Evolutionary conservation across 53 echinoderm and acorn worm genomes (phyloP), one percentile per base, ranked within the genome.

Genomic region (Paelopatides confundens): DNA sequence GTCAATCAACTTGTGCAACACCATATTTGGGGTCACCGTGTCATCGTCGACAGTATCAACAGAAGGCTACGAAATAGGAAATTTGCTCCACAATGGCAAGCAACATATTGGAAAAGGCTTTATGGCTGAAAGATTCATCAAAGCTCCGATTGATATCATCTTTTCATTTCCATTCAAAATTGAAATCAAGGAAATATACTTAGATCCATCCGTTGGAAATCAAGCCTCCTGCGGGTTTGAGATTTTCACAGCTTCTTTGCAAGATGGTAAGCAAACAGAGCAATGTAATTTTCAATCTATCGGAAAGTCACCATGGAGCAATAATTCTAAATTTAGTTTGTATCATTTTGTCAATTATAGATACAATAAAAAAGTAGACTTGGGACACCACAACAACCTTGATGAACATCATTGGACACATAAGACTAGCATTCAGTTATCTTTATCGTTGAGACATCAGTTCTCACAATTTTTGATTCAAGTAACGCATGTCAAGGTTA

Each of bases 51-150:
- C 98, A 24, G 94, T 98, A 3, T 90, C 92, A 77, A 78, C 88
- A 37, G 98, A 98, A 81, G 95, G 98, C 43, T 92, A 95, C 64
- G 98, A 92, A 49, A 82, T 89, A 0, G 79, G 89, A 14, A 98
- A 98, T 71, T 76, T 98, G 26, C 81, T 92, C 12, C 81, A 79
- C 0, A 46, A 43, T 12, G 51, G 32, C 53, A 33, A 1, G 21
- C 68, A 31, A 31, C 51, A 82, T 53, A 50, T 21, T 69, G 69
- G 86, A 46, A 67, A 21, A 31, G 98, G 95, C 2, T 95, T 98
- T 66, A 82, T 95, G 76, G 92, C 94, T 21, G 98, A 98, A 62
- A 35, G 88, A 31, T 98, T 98, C 82, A 92, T 98, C 81, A 98
- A 95, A 76, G 94, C 98, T 23, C 98, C 98, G 12, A 62, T 98